Evolutionary conservation across 2,797 vertebrate genomes (phyloP).

Genomic region (Arvicola amphibius): DNA sequence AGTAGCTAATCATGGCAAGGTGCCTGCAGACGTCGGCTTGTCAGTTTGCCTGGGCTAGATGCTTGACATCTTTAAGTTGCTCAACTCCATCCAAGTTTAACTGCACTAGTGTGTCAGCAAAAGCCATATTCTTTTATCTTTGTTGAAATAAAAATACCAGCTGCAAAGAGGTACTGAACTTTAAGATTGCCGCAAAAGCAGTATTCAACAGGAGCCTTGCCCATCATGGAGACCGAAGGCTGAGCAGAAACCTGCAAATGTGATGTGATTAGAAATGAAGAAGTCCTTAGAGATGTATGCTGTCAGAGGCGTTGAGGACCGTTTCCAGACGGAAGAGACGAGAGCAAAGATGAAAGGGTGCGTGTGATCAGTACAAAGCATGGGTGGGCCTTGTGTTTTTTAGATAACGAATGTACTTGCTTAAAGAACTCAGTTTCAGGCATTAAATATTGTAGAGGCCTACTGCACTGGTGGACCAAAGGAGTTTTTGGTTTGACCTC

Average conservation of each 20-base stretch:
- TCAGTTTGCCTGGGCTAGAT: slow-evolving; percentile 48
- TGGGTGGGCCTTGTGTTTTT: slow-evolving; percentile 19
- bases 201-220: neutral
- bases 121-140: slow-evolving; percentile 49
- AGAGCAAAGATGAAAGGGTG: slow-evolving; percentile 35
- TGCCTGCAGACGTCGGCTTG: slow-evolving; percentile 36
- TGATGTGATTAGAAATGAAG: slow-evolving; percentile 24
- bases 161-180: slow-evolving; percentile 28
- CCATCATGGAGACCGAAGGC: neutral
- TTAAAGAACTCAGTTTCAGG: slow-evolving; percentile 27
- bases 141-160: slow-evolving; percentile 38
- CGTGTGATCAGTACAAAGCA: slow-evolving; percentile 28
- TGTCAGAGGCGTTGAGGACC: neutral
- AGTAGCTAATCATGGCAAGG: slow-evolving; percentile 10
- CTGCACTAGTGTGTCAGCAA: slow-evolving; percentile 22
- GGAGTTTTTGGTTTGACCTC: slow-evolving; percentile 18
- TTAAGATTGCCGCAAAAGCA: slow-evolving; percentile 41
- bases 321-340: slow-evolving; percentile 42
- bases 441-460: neutral
- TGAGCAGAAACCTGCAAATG: neutral
- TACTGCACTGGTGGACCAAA: neutral
- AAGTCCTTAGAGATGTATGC: neutral
- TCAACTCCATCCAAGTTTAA: slow-evolving; percentile 47
- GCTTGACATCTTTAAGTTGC: slow-evolving; percentile 62
- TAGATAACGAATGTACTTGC: neutral